A percentile compares a stretch with the other conserved stretches of the same genome.
Evolutionary conservation across 2,888 invertebrate genomes (phyloP).

Genomic region (Biston stratarius): DNA sequence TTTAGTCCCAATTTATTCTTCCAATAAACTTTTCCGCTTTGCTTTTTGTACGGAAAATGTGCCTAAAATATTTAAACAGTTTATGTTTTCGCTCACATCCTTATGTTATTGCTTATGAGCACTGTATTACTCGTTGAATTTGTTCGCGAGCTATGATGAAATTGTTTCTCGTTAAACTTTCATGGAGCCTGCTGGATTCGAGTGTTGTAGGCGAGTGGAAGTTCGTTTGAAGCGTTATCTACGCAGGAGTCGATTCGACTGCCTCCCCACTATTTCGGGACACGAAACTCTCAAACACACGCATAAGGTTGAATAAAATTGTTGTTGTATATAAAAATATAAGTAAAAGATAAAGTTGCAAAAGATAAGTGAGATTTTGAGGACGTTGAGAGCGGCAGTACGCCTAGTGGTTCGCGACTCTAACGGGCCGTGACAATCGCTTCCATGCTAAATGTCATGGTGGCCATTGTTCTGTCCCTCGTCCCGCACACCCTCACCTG

Average conservation of each 20-base stretch:
- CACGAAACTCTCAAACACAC: conserved; percentile 10
- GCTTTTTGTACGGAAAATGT: conserved; percentile 73
- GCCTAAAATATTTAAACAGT: conserved; percentile 79
- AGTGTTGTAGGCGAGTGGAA: conserved; percentile 51
- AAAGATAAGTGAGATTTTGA: conserved; percentile 67
- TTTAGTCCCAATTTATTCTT: conserved; percentile 81
- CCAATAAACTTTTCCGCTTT: conserved; percentile 78
- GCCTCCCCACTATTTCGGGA: conserved; percentile 7
- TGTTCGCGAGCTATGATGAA: conserved; percentile 42
- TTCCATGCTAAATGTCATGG: conserved; percentile 86
- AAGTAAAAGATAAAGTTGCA: conserved; percentile 44
- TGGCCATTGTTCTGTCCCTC: conserved; percentile 79
- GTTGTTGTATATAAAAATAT: conserved; percentile 29
- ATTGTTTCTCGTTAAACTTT: conserved; percentile 46
- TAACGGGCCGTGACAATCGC: conserved; percentile 84
- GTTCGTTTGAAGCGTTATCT: conserved; percentile 23
- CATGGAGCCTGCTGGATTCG: conserved; percentile 43
- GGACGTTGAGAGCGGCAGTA: conserved; percentile 71
- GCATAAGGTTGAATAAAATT: conserved; percentile 30
- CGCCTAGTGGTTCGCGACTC: conserved; percentile 74
- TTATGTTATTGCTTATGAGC: conserved; percentile 64
- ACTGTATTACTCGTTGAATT: conserved; percentile 44
- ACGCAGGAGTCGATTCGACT: conserved; percentile 8
- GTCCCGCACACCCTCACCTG: conserved; percentile 55
- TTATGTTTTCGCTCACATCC: conserved; percentile 70